These are phyloP conservation scores for Pseudomyrmex pallidus DNA, from an alignment of 1,140 invertebrate species.

Conservation along the genomic window DNA sequence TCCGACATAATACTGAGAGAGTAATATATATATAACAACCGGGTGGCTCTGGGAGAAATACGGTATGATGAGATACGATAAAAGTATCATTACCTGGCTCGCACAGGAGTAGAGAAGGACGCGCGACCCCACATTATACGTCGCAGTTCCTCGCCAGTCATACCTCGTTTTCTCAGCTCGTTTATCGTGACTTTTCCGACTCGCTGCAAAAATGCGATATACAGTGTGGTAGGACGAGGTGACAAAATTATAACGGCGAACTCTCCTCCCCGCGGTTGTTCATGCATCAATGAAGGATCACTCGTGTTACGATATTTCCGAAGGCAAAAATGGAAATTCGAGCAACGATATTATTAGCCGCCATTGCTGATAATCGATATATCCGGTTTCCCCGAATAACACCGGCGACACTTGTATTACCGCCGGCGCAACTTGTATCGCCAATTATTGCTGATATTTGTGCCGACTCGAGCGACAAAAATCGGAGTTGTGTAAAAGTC, in stretches of 20 bases:
- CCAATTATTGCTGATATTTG: not conserved
- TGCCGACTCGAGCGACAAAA: not conserved
- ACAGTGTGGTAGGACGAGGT: not conserved
- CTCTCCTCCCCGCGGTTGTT: not conserved
- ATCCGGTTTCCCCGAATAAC: not conserved
- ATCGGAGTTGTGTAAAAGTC: too few relatives aligned
- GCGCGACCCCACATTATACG: conserved; percentile 95
- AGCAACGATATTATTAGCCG: not conserved
- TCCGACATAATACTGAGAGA: not conserved
- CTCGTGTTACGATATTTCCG: not conserved
- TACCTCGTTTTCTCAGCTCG: conserved; percentile 91
- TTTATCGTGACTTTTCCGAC: conserved; percentile 95
- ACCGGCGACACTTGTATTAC: not conserved
- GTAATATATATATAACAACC: conserved; percentile 13
- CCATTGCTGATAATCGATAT: not conserved
- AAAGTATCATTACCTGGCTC: conserved; percentile 86
- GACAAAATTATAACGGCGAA: conserved; percentile 29
- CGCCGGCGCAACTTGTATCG: not conserved
- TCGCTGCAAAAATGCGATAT: conserved; percentile 85
- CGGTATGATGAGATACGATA: conserved; percentile 49
- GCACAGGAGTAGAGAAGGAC: conserved; percentile 94
- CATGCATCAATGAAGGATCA: not conserved
- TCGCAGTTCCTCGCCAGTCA: conserved; percentile 94
- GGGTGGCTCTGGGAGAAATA: conserved; percentile 5
- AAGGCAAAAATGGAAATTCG: not conserved